phyloP scores from a whole-genome alignment of 2,113 vertebrate genomes.

The Laticauda laticaudata region DNA sequence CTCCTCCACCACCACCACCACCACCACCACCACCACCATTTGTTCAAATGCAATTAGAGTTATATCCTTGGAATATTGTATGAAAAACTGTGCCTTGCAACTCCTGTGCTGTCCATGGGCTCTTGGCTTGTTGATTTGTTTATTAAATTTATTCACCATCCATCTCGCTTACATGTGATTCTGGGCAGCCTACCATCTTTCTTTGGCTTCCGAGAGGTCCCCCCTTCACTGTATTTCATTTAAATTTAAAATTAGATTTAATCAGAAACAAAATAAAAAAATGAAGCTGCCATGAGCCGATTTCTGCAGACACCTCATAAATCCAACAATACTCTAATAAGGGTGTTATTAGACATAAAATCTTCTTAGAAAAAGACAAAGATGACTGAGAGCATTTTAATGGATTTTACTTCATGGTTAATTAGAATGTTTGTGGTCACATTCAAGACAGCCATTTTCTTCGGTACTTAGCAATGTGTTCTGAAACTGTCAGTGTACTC shows the following conservation, averaged over 20 bases:
- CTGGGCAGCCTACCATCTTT: too few species aligned
- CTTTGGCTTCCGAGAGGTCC: not conserved
- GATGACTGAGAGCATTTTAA: not conserved
- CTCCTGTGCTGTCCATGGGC: not conserved
- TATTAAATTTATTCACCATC: too few species aligned
- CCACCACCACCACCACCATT: too few species aligned
- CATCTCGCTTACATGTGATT: too few species aligned
- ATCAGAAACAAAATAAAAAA: not conserved
- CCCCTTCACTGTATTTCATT: not conserved
- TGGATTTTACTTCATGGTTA: not conserved
- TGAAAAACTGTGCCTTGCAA: not conserved
- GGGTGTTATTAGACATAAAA: not conserved
- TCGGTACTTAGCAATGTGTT: not conserved
- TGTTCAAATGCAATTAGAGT: not conserved
- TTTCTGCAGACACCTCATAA: not conserved
- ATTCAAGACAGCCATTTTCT: not conserved
- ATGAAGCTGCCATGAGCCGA: not conserved
- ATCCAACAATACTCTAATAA: not conserved
- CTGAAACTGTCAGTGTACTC: not conserved
- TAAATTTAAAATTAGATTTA: not conserved
- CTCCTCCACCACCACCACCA: too few species aligned
- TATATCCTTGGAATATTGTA: not conserved
- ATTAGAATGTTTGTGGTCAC: not conserved
- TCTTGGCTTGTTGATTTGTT: not conserved
- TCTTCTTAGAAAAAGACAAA: not conserved